phyloP scores from a whole-genome alignment of 2,113 vertebrate species.

The Vidua macroura region DNA sequence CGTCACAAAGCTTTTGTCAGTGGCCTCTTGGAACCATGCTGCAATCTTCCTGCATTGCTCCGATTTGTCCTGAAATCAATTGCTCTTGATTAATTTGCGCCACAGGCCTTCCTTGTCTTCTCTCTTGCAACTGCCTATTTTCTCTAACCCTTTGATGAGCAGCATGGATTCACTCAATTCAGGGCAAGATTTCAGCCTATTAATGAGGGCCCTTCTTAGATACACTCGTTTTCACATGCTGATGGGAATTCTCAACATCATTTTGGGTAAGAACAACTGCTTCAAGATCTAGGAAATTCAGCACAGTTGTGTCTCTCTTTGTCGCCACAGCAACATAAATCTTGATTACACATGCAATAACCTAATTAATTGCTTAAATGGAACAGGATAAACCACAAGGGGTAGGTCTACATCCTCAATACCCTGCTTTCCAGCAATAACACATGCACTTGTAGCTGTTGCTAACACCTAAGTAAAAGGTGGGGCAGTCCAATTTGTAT shows the following conservation, averaged over 20 bases:
- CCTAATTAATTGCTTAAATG: neutral
- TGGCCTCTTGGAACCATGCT: neutral
- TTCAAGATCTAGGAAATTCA: conserved; percentile 20
- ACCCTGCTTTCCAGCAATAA: neutral
- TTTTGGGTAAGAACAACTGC: neutral
- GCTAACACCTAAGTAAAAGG: neutral
- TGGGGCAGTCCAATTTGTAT: neutral
- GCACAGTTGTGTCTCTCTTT: neutral
- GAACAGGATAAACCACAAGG: neutral
- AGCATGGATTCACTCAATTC: neutral
- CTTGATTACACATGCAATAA: neutral
- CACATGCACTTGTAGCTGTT: neutral
- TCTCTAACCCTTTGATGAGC: neutral
- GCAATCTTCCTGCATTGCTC: neutral
- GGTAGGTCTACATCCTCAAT: neutral
- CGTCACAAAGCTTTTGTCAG: neutral
- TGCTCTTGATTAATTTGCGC: neutral
- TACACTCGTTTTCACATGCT: neutral
- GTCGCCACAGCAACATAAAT: neutral
- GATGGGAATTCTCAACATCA: neutral
- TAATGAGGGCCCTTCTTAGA: neutral
- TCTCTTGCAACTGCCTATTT: neutral
- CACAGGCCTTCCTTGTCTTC: neutral
- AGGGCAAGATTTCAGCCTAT: neutral
- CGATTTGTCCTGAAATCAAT: neutral